These are phyloP conservation scores for Aelia acuminata DNA, from an alignment of 2,888 invertebrate genomes.

Conservation along the genomic window DNA sequence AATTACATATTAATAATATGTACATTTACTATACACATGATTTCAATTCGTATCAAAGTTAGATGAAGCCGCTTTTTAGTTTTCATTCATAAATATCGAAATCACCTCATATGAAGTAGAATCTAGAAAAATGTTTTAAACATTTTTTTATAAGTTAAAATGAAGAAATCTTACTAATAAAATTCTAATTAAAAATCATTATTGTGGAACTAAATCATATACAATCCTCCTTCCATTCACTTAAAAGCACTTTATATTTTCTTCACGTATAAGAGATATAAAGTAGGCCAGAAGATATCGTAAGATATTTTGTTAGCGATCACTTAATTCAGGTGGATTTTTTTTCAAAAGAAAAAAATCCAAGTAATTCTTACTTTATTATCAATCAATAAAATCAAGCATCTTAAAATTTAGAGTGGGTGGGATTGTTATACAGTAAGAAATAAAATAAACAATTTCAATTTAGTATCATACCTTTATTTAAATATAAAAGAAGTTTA, in stretches of 20 bases:
- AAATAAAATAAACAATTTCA: no score
- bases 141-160: not conserved
- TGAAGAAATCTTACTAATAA: not conserved
- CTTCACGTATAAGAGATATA: not conserved
- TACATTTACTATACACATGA: slow-evolving; percentile 37
- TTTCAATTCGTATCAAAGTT: not conserved
- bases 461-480: no score
- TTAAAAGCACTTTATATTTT: not conserved
- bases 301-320: no score
- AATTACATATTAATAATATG: slow-evolving; percentile 36
- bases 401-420: not conserved
- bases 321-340: not conserved
- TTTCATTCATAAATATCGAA: slow-evolving; percentile 11
- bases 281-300: not conserved
- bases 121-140: slow-evolving; percentile 35
- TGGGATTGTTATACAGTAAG: not conserved
- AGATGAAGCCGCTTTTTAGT: slow-evolving; percentile 17
- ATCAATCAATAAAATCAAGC: not conserved
- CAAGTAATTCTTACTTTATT: not conserved
- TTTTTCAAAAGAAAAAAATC: not conserved
- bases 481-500: not conserved
- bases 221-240: not conserved
- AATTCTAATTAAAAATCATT: not conserved
- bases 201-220: not conserved
- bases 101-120: slow-evolving; percentile 10